Base-by-base conservation (phyloP, 2,797 vertebrate genomes). In the Chanos chanos region DNA sequence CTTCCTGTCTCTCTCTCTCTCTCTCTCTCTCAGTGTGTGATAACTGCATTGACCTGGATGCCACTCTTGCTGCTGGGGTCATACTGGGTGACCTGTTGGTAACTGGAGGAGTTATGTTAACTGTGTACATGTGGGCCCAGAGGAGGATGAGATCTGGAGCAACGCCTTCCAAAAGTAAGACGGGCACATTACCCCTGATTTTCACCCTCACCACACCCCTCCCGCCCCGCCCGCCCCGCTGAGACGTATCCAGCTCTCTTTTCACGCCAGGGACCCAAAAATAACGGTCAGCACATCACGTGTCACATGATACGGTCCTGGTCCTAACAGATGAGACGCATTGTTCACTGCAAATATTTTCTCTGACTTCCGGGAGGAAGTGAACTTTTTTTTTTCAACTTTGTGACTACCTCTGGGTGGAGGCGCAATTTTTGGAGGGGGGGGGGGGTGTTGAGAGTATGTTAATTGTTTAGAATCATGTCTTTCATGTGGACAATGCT, bases 31-130 rank as follows among this genome's bases (percentile, higher is more conserved):
- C 53, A 91, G 89, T 7, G 4, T 91, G 88, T 72, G 0, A 50
- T 0, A 4, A 73, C 13, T 91, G 89, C 56, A 67, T 54, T 1
- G 87, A 90, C 51, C 4, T 91, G 44, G 1, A 75, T 0, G 13
- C 1, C 0, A 0, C 0, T 0, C 0, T 28, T 0, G 30, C 83
- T 0, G 0, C 0, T 0, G 0, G 0, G 1, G 0, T 10, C 0
- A 71, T 88, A 0, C 0, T 27, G 0, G 36, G 0, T 3, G 86
- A 91, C 19, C 1, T 87, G 7, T 0, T 79, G 1, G 0, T 39
- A 3, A 89, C 88, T 0, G 4, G 5, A 0, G 1, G 36, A n/a
- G 0, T 89, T 13, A 80, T 87, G 47, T 0, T 70, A 0, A 1
- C 79, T 0, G 55, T 86, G 51, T 89, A 73, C 64, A 41, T 0